Percentiles rank a stretch among this genome's conserved stretches.
Conservation (phyloP, 2,113 vertebrate genomes). For the Thunnus maccoyii region DNA sequence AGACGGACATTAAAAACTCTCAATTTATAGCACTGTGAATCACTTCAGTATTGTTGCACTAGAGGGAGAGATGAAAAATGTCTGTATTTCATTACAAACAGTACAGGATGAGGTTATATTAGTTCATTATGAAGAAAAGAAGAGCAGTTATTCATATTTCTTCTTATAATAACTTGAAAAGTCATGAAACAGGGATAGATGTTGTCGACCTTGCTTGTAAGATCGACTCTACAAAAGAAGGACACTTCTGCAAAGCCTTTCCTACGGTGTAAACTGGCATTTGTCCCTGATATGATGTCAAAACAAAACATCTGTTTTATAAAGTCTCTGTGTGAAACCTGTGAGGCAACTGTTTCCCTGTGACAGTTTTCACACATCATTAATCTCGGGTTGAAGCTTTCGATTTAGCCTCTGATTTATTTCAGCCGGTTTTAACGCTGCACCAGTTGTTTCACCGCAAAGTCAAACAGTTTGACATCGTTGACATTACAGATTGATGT, state of each 20-base stretch:
- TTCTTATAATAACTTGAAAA: too few species aligned
- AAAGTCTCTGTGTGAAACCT: not conserved
- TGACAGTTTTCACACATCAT: conserved; percentile 12
- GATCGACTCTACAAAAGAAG: not conserved
- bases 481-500: conserved; percentile 29
- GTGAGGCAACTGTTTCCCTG: not conserved
- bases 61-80: too few species aligned
- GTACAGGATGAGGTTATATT: too few species aligned
- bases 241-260: not conserved
- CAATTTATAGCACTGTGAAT: too few species aligned
- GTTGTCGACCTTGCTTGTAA: conserved; percentile 15
- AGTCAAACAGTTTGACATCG: conserved; percentile 16
- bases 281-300: conserved; percentile 8
- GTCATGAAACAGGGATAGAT: not conserved
- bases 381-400: conserved; percentile 1
- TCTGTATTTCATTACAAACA: not conserved
- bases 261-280: conserved; percentile 9
- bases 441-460: not conserved
- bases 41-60: too few species aligned
- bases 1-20: too few species aligned
- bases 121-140: not conserved
- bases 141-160: not conserved
- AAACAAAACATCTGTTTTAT: conserved; percentile 4
- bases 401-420: not conserved
- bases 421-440: not conserved